Evolutionary conservation across 2,113 vertebrate genomes (phyloP).

Genomic region (Leucosticte australis): DNA sequence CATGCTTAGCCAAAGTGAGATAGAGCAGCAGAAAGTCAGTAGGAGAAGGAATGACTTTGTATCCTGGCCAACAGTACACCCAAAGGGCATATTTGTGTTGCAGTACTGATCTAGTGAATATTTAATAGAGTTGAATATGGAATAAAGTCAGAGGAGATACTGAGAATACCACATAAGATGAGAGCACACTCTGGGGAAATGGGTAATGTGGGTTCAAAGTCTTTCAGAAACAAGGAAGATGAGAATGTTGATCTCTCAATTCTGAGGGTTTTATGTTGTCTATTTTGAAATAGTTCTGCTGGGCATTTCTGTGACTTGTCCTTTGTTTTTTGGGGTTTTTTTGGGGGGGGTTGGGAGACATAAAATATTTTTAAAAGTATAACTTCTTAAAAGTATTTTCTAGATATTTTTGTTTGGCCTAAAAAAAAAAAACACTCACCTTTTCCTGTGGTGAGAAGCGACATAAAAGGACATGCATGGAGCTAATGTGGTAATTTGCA

Average conservation of each 20-base stretch:
- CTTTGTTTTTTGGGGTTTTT: not conserved
- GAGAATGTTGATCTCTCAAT: not conserved
- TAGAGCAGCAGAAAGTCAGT: not conserved
- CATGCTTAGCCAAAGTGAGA: not conserved
- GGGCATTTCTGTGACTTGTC: not conserved
- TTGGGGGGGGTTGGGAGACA: too few species aligned
- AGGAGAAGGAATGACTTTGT: not conserved
- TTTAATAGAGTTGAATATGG: not conserved
- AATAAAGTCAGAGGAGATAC: not conserved
- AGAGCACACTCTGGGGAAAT: not conserved
- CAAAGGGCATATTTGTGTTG: not conserved
- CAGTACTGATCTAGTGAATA: conserved; percentile 7
- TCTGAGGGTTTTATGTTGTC: not conserved
- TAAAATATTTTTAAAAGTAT: not conserved
- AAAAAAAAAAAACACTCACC: not conserved
- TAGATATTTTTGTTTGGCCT: not conserved
- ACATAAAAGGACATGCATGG: not conserved
- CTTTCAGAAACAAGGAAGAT: not conserved
- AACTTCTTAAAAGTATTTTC: not conserved
- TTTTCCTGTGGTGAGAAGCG: not conserved
- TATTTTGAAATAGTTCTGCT: not conserved
- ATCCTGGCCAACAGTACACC: not conserved
- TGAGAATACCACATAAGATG: not conserved
- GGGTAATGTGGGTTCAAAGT: not conserved
- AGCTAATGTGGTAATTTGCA: not conserved